Conservation (phyloP, 2,888 invertebrate genomes). For the Mimas tiliae region DNA sequence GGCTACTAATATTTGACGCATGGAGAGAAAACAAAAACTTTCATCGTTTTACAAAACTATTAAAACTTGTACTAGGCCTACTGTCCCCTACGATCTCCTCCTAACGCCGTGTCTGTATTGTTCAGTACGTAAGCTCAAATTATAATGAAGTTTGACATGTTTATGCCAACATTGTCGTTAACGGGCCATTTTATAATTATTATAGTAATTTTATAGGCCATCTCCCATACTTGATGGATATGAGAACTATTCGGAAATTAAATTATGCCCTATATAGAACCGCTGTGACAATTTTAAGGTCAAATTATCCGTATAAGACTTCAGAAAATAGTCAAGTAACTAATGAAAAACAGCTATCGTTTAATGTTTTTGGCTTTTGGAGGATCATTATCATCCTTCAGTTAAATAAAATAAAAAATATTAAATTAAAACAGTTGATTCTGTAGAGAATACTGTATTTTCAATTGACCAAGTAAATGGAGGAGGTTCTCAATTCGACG, state of each 20-base stretch:
- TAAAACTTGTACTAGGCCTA: too few relatives aligned
- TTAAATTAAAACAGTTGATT: too few relatives aligned
- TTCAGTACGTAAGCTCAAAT: slow-evolving; percentile 32
- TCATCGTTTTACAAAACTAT: too few relatives aligned
- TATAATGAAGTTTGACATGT: slow-evolving; percentile 40
- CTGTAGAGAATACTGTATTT: too few relatives aligned
- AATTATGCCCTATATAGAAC: slow-evolving; percentile 14
- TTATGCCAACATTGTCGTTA: slow-evolving; percentile 30
- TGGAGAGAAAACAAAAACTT: too few relatives aligned
- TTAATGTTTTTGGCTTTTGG: not conserved
- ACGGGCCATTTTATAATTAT: slow-evolving; percentile 17
- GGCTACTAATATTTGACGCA: too few relatives aligned
- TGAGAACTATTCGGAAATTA: slow-evolving; percentile 1
- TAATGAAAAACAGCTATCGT: not conserved
- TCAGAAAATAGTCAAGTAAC: not conserved
- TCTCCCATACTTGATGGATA: slow-evolving; percentile 3
- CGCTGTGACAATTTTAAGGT: slow-evolving; percentile 18
- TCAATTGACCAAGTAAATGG: too few relatives aligned
- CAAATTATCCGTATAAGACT: not conserved
- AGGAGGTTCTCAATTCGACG: too few relatives aligned
- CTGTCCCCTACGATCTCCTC: not conserved
- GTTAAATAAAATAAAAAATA: too few relatives aligned
- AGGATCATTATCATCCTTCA: not conserved
- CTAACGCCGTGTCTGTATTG: slow-evolving; percentile 30
- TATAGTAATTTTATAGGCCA: slow-evolving; percentile 20